Evolutionary conservation across 2,888 invertebrate species (phyloP).

Genomic region (Ephialtes manifestator): DNA sequence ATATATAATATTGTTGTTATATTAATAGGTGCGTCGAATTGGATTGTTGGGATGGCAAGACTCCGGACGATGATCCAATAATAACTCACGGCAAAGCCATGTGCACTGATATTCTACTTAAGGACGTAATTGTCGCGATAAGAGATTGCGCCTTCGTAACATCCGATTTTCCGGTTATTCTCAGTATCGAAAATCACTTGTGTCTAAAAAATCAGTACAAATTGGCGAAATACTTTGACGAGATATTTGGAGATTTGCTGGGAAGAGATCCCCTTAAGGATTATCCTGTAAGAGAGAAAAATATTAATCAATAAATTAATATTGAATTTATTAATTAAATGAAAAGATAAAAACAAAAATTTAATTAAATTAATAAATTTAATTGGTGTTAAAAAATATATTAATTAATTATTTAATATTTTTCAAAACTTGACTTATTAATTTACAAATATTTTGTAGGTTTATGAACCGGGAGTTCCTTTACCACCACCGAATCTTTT

Average conservation of each 20-base stretch:
- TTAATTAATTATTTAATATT: too few relatives aligned
- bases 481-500: slow-evolving; percentile 90
- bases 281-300: slow-evolving; percentile 86
- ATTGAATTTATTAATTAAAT: not conserved
- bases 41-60: slow-evolving; percentile 91
- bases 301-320: not conserved
- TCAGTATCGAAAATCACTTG: slow-evolving; percentile 92
- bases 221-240: slow-evolving; percentile 91
- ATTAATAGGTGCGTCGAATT: slow-evolving; percentile 89
- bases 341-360: too few relatives aligned
- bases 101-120: slow-evolving; percentile 90
- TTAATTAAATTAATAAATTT: too few relatives aligned
- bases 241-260: slow-evolving; percentile 90
- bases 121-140: slow-evolving; percentile 90
- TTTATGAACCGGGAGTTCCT: slow-evolving; percentile 88
- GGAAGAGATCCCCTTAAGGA: slow-evolving; percentile 88
- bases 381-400: too few relatives aligned
- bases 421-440: slow-evolving; percentile 9
- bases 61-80: slow-evolving; percentile 90
- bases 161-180: slow-evolving; percentile 89
- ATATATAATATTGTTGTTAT: not conserved
- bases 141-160: slow-evolving; percentile 90
- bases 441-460: slow-evolving; percentile 78
- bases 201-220: slow-evolving; percentile 89
- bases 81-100: slow-evolving; percentile 92